These are phyloP conservation scores for Arctopsyche grandis DNA, from an alignment of 1,140 invertebrate genomes.

Conservation along the genomic window DNA sequence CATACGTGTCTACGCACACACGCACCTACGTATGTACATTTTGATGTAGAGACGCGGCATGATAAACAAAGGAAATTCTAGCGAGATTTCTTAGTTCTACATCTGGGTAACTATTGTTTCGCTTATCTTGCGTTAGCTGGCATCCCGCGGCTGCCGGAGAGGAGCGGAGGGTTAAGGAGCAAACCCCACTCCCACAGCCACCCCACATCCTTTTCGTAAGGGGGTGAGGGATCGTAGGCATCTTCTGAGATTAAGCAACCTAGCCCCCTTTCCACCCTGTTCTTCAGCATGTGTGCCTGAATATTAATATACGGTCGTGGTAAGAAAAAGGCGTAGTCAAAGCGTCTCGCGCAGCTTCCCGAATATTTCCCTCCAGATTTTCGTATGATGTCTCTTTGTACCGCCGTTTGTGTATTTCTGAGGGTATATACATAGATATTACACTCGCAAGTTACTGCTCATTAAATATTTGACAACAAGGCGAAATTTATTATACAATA, in stretches of 20 bases:
- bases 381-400: too few relatives aligned
- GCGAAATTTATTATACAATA: too few relatives aligned
- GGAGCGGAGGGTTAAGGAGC: neutral
- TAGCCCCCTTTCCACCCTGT: neutral
- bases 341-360: neutral
- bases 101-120: conserved; percentile 51
- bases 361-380: too few relatives aligned
- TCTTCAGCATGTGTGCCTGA: conserved; percentile 38
- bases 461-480: too few relatives aligned
- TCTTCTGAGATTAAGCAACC: conserved; percentile 48
- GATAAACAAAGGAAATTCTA: conserved; percentile 45
- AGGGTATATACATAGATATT: neutral
- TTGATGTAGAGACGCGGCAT: conserved; percentile 36
- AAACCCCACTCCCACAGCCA: neutral
- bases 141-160: conserved; percentile 6
- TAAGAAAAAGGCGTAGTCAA: conserved; percentile 33
- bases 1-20: neutral
- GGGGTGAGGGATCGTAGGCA: conserved; percentile 20
- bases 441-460: neutral
- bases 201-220: neutral
- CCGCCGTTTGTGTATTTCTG: too few relatives aligned
- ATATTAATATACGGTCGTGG: conserved; percentile 36
- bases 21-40: neutral
- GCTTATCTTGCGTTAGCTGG: conserved; percentile 47
- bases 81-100: conserved; percentile 51